Conservation (phyloP, 1,140 invertebrate species). For the Drosophila asahinai region DNA sequence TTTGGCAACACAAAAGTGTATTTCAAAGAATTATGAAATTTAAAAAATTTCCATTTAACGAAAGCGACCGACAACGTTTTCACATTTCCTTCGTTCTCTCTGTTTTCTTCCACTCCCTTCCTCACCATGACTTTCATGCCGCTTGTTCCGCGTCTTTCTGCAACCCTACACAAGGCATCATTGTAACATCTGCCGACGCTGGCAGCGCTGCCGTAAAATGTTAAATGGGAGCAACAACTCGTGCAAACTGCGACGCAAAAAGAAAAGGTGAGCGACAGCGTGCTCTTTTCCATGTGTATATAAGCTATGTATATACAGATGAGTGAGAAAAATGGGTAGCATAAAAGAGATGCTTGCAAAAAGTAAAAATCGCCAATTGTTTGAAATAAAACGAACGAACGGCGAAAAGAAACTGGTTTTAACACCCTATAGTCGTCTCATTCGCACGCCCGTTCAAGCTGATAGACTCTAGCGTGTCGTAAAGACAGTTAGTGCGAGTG, state of each 20-base stretch:
- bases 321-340: conserved; percentile 36
- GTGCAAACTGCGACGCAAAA: conserved; percentile 78
- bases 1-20: not conserved
- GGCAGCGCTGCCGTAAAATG: conserved; percentile 47
- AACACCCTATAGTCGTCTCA: conserved; percentile 45
- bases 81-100: not conserved
- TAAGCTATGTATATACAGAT: conserved; percentile 37
- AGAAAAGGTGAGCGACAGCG: conserved; percentile 68
- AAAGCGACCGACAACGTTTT: conserved; percentile 22
- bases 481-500: conserved; percentile 24
- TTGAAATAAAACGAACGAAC: conserved; percentile 61
- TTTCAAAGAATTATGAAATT: conserved; percentile 29
- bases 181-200: conserved; percentile 67
- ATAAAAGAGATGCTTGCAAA: conserved; percentile 62
- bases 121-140: not conserved
- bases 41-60: conserved; percentile 13
- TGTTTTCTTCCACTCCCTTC: conserved; percentile 1
- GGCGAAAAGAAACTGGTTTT: conserved; percentile 65
- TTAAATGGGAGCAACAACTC: conserved; percentile 80
- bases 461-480: conserved; percentile 35
- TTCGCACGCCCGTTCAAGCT: conserved; percentile 35
- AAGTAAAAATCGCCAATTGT: conserved; percentile 76
- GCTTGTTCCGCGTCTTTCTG: conserved; percentile 47
- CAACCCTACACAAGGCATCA: conserved; percentile 17
- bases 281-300: conserved; percentile 51